Conservation (phyloP, 2,113 vertebrate genomes). For the Petrocephalus zakoni region DNA sequence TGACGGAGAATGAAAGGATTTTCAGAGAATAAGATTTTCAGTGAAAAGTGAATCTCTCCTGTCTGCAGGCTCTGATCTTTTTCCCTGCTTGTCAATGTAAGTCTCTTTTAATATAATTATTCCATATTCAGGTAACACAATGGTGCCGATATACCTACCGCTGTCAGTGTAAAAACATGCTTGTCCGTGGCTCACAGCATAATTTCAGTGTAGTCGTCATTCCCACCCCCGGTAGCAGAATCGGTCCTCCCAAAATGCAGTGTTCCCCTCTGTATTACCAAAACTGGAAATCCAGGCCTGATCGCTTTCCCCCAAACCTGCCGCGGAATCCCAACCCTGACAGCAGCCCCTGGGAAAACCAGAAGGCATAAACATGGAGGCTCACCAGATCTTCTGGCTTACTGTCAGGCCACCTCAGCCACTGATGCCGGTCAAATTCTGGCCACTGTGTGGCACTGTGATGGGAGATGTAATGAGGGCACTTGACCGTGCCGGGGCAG, state of each 20-base stretch:
- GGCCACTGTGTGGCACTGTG: not conserved
- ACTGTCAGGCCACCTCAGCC: not conserved
- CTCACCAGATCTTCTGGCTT: not conserved
- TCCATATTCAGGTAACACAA: not conserved
- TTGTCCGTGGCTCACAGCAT: not conserved
- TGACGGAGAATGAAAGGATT: not conserved
- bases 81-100: not conserved
- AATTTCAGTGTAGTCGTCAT: not conserved
- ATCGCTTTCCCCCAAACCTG: not conserved
- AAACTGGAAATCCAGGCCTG: slow-evolving; percentile 2
- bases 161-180: not conserved
- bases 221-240: not conserved
- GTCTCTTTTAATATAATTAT: not conserved
- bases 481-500: not conserved
- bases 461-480: not conserved
- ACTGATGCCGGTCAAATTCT: not conserved
- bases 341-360: not conserved
- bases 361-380: not conserved
- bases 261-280: not conserved
- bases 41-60: not conserved
- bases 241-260: not conserved
- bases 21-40: not conserved
- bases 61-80: not conserved
- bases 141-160: not conserved
- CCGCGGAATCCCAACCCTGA: not conserved